Percentiles rank a stretch among this genome's conserved stretches.
These are phyloP conservation scores for Coelopa frigida DNA, from an alignment of 1,140 invertebrate genomes.

Conservation along the genomic window DNA sequence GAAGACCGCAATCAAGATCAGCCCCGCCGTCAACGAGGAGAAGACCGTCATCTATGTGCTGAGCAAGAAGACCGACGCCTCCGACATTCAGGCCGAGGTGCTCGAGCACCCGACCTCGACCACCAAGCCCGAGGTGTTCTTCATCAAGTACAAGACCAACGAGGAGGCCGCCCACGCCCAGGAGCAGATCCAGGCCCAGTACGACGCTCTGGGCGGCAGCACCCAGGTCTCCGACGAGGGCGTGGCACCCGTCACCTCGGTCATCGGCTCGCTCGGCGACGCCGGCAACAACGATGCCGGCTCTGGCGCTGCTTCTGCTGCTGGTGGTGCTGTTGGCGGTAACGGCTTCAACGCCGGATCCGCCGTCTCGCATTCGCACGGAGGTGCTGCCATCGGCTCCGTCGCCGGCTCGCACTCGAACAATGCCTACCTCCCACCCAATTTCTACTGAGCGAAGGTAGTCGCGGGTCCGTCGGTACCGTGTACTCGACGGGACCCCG, in stretches of 20 bases:
- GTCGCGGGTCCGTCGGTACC: too few relatives aligned
- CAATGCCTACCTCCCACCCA: slow-evolving; percentile 41
- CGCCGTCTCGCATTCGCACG: background rate
- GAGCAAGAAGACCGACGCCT: slow-evolving; percentile 55
- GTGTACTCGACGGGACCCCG: too few relatives aligned
- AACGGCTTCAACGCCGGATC: slow-evolving; percentile 5
- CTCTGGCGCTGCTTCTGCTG: slow-evolving; percentile 12
- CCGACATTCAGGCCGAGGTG: slow-evolving; percentile 36
- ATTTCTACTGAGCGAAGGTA: slow-evolving; percentile 27
- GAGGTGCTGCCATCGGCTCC: too few relatives aligned
- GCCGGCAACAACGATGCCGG: slow-evolving; percentile 18
- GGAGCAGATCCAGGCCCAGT: slow-evolving; percentile 42
- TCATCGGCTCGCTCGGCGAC: slow-evolving; percentile 35
- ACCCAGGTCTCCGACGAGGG: slow-evolving; percentile 41
- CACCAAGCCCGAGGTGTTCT: slow-evolving; percentile 67
- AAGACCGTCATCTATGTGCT: slow-evolving; percentile 83
- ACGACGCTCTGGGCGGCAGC: slow-evolving; percentile 38
- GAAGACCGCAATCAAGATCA: slow-evolving; percentile 50
- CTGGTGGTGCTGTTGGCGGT: slow-evolving; percentile 9
- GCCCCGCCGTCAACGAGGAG: slow-evolving; percentile 66
- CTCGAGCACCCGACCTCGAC: slow-evolving; percentile 48
- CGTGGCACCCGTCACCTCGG: slow-evolving; percentile 38
- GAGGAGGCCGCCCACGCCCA: slow-evolving; percentile 46
- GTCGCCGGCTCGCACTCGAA: slow-evolving; percentile 16
- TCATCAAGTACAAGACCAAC: slow-evolving; percentile 66